phyloP scores from a whole-genome alignment of 2,888 invertebrate genomes.

The Protonemura montana region DNA sequence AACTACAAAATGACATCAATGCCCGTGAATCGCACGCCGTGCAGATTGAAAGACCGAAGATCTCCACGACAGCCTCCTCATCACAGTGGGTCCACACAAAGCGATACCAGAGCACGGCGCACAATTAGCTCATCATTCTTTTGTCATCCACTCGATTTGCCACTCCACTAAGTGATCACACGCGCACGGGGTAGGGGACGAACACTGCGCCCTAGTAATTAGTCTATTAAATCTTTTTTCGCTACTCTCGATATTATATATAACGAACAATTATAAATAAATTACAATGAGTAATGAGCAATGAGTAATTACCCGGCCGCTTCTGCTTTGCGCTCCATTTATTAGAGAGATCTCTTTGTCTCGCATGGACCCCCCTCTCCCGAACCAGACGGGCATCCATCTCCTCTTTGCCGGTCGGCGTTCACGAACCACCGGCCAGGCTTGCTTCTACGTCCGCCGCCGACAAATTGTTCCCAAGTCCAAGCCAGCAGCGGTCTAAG shows the following conservation, averaged over 20 bases:
- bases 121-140: conserved; percentile 7
- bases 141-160: background rate
- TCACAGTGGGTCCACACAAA: no score
- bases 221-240: background rate
- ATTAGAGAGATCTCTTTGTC: background rate
- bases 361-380: background rate
- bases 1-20: no score
- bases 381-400: background rate
- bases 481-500: background rate
- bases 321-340: background rate
- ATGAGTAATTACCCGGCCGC: background rate
- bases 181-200: no score
- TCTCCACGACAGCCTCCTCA: no score
- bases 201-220: background rate
- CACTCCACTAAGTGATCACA: no score
- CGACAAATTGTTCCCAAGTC: no score
- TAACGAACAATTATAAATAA: background rate
- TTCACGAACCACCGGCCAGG: background rate
- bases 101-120: no score
- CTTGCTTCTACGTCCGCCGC: no score
- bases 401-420: background rate
- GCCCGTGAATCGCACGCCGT: no score
- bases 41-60: no score
- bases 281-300: no score
- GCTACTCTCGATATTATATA: background rate